Evolutionary conservation across 2,797 vertebrate genomes (phyloP), one percentile per base, ranked within the genome.

Genomic region (Oreonectes daqikongensis): DNA sequence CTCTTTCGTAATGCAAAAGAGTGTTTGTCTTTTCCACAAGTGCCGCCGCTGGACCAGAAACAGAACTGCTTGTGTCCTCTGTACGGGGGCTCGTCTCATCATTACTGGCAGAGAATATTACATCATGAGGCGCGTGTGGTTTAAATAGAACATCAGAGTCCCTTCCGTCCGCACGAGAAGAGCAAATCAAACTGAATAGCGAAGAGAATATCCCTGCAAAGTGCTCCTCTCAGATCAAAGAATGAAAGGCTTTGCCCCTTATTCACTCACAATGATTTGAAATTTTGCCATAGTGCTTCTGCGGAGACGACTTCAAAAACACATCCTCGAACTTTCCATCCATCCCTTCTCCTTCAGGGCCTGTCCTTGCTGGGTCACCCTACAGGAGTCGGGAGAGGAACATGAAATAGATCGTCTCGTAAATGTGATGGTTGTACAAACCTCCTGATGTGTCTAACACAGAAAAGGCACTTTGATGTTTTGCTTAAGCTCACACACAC

Each of bases 181-280:
- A 32, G 11, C 22, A 63, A 67, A 72, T 67, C 70, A 50, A 78
- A 66, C 50, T 11, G 38, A 71, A 73, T 32, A 12, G 24, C 0
- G 24, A 32, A 48, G 38, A 59, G 59, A 72, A 53, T 53, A 40
- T 40, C 46, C 48, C 28, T 63, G 68, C 59, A 78, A 66, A 78
- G 26, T 22, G 53, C 38, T 57, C 46, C 69, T n/a, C 64, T 32
- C 42, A 60, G 63, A 63, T 74, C 64, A 73, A 30, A 79, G 64
- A 59, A 15, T 6, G 14, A 46, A 50, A 67, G 52, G 53, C 22
- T 38, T 66, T 59, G 32, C 8, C 46, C 4, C 46, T 64, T n/a
- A 4, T 74, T 74, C 60, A 28, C 11, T 17, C 71, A 65, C 50
- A 66, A 65, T 22, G 24, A 42, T 48, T 63, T 60, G 44, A 40